These are phyloP conservation scores for Idaea straminata DNA, from an alignment of 2,888 invertebrate genomes.

Conservation along the genomic window DNA sequence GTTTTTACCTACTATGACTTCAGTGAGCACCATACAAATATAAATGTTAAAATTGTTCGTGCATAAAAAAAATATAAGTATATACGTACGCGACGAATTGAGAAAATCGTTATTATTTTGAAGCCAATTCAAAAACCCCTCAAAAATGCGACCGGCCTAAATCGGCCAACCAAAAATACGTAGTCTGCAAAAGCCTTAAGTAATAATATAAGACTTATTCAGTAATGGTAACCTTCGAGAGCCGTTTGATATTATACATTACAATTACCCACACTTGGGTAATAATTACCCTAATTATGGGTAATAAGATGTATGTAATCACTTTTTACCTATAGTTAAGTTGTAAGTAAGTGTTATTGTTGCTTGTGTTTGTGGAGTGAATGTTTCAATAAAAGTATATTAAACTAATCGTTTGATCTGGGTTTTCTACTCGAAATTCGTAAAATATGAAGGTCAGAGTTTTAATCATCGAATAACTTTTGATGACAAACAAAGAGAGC, in stretches of 20 bases:
- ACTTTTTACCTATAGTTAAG: conserved; percentile 1
- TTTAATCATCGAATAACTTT: no score
- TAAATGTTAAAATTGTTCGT: no score
- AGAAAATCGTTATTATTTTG: no score
- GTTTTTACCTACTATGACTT: no score
- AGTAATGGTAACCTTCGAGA: conserved; percentile 25
- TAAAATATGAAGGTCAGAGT: no score
- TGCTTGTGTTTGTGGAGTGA: not conserved
- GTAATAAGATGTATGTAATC: conserved; percentile 24
- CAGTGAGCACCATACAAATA: no score
- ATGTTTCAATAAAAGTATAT: not conserved
- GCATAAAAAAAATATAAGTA: no score
- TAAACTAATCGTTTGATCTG: not conserved
- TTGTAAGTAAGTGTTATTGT: conserved; percentile 1
- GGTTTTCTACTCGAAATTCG: not conserved
- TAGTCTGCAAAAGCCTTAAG: not conserved
- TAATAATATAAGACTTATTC: conserved; percentile 10
- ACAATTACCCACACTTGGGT: conserved; percentile 25
- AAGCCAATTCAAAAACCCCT: no score
- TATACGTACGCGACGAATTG: no score
- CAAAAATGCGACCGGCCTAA: not conserved
- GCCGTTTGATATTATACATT: conserved; percentile 26
- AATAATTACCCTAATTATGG: conserved; percentile 26
- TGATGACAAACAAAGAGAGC: no score
- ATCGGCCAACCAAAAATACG: not conserved